Conservation (phyloP, 1,140 invertebrate species). For the Nomia melanderi region DNA sequence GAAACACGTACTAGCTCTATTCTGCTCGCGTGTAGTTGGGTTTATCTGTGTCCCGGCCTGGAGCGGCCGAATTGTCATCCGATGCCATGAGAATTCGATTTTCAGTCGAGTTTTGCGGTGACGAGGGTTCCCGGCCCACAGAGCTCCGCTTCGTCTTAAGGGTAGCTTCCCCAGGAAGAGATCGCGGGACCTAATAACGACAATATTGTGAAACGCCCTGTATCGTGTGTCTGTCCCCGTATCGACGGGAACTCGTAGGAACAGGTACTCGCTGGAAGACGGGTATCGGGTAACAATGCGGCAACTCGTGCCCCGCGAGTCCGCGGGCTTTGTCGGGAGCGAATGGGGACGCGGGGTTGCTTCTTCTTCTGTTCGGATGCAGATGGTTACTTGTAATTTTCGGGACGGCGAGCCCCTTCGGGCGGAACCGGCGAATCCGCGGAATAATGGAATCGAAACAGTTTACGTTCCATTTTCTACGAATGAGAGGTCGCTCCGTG, state of each 20-base stretch:
- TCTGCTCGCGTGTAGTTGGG: constrained; percentile 49
- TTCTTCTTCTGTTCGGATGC: neutral
- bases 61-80: constrained; percentile 77
- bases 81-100: constrained; percentile 81
- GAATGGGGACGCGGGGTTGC: neutral
- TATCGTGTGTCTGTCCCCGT: constrained; percentile 30
- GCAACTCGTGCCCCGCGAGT: neutral
- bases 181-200: constrained; percentile 26
- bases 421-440: neutral
- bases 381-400: neutral
- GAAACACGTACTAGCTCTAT: too few species aligned
- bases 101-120: constrained; percentile 68
- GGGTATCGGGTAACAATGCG: neutral
- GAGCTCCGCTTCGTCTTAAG: neutral
- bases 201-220: constrained; percentile 65
- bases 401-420: neutral
- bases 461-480: too few species aligned
- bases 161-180: neutral
- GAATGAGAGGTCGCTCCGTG: too few species aligned
- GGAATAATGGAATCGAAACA: neutral
- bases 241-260: constrained; percentile 52
- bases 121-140: constrained; percentile 56
- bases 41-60: constrained; percentile 12
- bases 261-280: constrained; percentile 57
- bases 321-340: neutral